These are phyloP conservation scores for Chiridota heheva DNA, from an alignment of 35 echinoderm and acorn worm species.

Conservation along the genomic window DNA sequence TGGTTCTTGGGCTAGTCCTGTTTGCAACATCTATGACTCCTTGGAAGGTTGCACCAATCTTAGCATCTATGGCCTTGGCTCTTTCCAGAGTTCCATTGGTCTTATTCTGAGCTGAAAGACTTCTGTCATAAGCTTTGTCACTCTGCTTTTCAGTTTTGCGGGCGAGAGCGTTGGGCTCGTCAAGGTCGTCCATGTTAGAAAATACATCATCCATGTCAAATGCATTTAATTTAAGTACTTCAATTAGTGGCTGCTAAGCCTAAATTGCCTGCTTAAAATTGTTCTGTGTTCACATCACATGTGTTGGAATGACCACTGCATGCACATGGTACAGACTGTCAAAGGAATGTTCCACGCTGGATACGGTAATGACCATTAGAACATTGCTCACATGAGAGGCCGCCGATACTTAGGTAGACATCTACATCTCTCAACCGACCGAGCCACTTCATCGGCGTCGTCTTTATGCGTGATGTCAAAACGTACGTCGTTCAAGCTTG, in stretches of 20 bases:
- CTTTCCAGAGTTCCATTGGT: slow-evolving; percentile 7
- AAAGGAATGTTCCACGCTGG: slow-evolving; percentile 69
- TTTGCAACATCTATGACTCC: slow-evolving; percentile 36
- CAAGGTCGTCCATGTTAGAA: slow-evolving; percentile 6
- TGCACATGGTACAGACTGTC: slow-evolving; percentile 78
- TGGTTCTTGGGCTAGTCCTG: not conserved
- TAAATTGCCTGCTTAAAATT: slow-evolving; percentile 72
- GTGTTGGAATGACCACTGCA: slow-evolving; percentile 71
- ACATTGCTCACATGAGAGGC: slow-evolving; percentile 92
- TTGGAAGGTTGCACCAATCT: slow-evolving; percentile 15
- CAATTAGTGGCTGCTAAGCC: no score
- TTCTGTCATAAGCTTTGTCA: not conserved
- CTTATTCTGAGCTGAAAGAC: not conserved
- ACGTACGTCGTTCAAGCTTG: slow-evolving; percentile 67
- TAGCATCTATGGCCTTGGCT: slow-evolving; percentile 33
- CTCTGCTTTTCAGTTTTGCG: slow-evolving; percentile 25
- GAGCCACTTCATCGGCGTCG: slow-evolving; percentile 48
- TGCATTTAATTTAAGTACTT: not conserved
- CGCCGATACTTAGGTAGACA: slow-evolving; percentile 78
- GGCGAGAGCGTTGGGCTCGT: slow-evolving; percentile 22
- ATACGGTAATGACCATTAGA: slow-evolving; percentile 62
- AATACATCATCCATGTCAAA: not conserved
- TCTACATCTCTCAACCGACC: slow-evolving; percentile 64
- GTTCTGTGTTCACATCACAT: slow-evolving; percentile 73
- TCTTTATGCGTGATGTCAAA: slow-evolving; percentile 68